Conservation (phyloP, 2,797 vertebrate species). For the Brachymystax lenok region DNA sequence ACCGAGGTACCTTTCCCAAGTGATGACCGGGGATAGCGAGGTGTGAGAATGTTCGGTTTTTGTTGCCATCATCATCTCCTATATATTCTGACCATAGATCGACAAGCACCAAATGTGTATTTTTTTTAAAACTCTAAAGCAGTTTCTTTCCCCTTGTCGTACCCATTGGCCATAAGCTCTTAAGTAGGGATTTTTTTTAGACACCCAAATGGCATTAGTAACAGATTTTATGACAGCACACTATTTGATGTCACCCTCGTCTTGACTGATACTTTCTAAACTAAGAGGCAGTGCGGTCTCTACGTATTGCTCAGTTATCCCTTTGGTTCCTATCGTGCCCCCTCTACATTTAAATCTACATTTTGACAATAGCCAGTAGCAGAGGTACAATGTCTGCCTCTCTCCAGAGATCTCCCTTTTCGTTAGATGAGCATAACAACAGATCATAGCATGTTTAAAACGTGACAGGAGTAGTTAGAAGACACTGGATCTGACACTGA, state of each 20-base stretch:
- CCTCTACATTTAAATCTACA: conserved; percentile 35
- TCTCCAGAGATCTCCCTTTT: background rate
- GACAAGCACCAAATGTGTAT: background rate
- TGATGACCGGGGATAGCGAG: conserved; percentile 19
- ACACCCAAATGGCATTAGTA: conserved; percentile 42
- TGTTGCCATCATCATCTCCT: background rate
- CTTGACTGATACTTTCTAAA: conserved; percentile 13
- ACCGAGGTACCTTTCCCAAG: conserved; percentile 44
- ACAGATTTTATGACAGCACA: conserved; percentile 28
- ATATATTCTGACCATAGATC: background rate
- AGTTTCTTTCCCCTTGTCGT: conserved; percentile 32
- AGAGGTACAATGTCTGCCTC: background rate
- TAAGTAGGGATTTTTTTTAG: conserved; percentile 41
- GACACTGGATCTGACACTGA: background rate
- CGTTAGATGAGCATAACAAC: background rate
- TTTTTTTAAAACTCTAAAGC: conserved; percentile 18
- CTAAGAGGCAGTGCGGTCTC: background rate
- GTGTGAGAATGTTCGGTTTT: background rate
- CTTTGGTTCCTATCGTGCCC: conserved; percentile 24
- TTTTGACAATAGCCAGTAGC: conserved; percentile 26
- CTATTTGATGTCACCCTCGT: conserved; percentile 39
- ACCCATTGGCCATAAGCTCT: conserved; percentile 27
- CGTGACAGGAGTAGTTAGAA: background rate
- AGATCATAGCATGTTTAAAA: background rate
- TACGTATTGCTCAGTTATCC: conserved; percentile 37